Percentiles rank a stretch among this genome's conserved stretches.
Conservation (phyloP, 2,888 invertebrate species). For the Tinea semifulvella region DNA sequence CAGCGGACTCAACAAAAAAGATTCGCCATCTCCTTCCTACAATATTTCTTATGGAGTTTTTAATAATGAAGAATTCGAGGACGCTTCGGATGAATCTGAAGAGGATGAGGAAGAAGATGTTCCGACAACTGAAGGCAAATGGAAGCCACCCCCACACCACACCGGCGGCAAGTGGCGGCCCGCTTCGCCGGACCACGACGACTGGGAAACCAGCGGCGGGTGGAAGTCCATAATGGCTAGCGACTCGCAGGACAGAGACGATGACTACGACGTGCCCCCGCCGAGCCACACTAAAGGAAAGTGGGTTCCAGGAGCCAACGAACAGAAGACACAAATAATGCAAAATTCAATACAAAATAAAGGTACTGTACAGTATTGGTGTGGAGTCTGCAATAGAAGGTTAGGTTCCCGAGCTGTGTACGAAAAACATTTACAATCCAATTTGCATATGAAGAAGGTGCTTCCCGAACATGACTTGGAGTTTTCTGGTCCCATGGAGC, state of each 20-base stretch:
- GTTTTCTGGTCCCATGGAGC: constrained; percentile 56
- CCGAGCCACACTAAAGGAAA: constrained; percentile 80
- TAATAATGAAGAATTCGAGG: constrained; percentile 58
- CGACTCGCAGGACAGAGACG: constrained; percentile 47
- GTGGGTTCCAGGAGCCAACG: constrained; percentile 77
- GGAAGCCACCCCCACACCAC: constrained; percentile 72
- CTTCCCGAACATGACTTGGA: constrained; percentile 76
- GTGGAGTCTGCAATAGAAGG: constrained; percentile 80
- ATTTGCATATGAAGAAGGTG: constrained; percentile 74
- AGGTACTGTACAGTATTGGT: constrained; percentile 76
- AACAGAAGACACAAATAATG: constrained; percentile 59
- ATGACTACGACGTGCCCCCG: constrained; percentile 69
- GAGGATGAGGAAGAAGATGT: constrained; percentile 64
- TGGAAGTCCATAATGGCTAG: constrained; percentile 63
- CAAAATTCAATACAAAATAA: constrained; percentile 58
- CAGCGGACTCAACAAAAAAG: constrained; percentile 64
- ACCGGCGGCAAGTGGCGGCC: constrained; percentile 60
- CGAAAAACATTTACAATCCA: constrained; percentile 79
- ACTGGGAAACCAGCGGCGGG: constrained; percentile 70
- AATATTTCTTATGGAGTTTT: constrained; percentile 47
- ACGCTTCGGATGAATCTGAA: constrained; percentile 65
- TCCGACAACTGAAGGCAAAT: constrained; percentile 71
- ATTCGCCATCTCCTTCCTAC: constrained; percentile 43
- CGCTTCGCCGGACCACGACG: constrained; percentile 56
- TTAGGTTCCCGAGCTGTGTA: constrained; percentile 78